phyloP scores from a whole-genome alignment of 2,888 invertebrate species.

The Tenthredo livida region DNA sequence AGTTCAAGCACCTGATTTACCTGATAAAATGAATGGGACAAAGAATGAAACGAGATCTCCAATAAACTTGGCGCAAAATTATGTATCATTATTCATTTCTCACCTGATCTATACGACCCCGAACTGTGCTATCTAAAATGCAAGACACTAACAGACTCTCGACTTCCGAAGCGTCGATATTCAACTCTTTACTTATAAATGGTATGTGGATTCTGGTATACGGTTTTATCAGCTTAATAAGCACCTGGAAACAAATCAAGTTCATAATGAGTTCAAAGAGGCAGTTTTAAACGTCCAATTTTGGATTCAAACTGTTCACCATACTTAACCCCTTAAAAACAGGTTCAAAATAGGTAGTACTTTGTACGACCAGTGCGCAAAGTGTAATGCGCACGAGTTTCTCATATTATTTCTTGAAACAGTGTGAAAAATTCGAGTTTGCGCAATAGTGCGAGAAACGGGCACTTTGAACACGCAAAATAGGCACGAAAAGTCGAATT shows the following conservation, averaged over 20 bases:
- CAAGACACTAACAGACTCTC: conserved; percentile 98
- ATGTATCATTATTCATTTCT: conserved; percentile 64
- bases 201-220: conserved; percentile 99
- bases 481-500: no score
- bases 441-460: no score
- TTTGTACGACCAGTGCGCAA: no score
- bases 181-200: conserved; percentile 96
- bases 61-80: background rate
- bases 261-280: conserved; percentile 62
- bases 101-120: conserved; percentile 93
- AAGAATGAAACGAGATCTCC: background rate
- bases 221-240: conserved; percentile 97
- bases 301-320: no score
- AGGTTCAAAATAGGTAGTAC: no score
- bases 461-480: no score
- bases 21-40: conserved; percentile 75
- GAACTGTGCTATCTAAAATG: conserved; percentile 96
- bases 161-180: conserved; percentile 96
- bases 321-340: no score
- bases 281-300: no score
- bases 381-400: no score
- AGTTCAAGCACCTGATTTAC: conserved; percentile 96
- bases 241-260: conserved; percentile 84
- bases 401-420: no score
- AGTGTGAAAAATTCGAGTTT: no score